Conservation (phyloP, 2,888 invertebrate genomes). For the Lasioglossum lativentre region DNA sequence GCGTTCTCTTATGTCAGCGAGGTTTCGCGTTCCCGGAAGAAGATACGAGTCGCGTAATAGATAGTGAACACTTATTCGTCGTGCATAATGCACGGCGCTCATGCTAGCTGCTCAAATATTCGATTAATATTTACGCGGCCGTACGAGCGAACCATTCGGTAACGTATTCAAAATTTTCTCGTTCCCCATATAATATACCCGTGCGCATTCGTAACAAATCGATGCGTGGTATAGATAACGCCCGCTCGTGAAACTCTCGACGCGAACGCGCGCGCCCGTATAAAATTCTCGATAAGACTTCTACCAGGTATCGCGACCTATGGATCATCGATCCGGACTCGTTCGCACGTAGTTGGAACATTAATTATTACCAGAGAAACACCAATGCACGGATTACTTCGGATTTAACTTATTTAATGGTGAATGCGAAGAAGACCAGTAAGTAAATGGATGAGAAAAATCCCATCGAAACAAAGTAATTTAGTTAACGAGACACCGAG, state of each 20-base stretch:
- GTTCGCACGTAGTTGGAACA: neutral
- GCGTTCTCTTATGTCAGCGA: neutral
- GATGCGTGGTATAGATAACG: conserved; percentile 16
- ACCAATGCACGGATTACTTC: neutral
- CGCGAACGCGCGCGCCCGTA: neutral
- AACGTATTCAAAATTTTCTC: conserved; percentile 30
- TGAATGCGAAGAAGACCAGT: neutral
- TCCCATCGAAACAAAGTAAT: neutral
- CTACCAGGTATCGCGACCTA: neutral
- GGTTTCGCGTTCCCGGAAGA: neutral
- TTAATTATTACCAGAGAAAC: neutral
- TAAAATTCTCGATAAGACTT: neutral
- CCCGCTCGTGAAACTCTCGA: neutral
- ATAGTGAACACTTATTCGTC: conserved; percentile 8
- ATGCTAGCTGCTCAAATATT: neutral
- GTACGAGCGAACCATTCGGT: neutral
- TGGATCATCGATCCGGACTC: neutral
- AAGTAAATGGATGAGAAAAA: neutral
- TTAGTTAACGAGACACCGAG: neutral
- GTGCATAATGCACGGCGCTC: neutral
- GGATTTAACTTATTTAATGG: neutral
- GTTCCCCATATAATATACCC: neutral
- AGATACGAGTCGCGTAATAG: neutral
- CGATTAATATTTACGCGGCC: conserved; percentile 10
- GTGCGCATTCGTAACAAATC: conserved; percentile 12